Conservation (phyloP, 1,140 invertebrate species). For the Gyrodactylus salaris region DNA sequence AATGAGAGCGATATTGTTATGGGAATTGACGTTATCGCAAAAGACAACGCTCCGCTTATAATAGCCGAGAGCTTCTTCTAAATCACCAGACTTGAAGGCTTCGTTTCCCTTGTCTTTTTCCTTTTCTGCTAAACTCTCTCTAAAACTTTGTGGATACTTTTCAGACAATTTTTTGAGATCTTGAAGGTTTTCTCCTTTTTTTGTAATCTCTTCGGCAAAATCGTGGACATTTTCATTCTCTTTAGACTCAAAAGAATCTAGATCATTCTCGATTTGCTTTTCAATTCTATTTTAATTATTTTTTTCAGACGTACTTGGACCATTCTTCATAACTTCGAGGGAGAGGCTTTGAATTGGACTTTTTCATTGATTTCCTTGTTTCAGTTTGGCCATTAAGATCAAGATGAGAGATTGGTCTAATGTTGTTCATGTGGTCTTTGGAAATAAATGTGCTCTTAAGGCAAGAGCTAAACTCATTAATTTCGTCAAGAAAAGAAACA, state of each 20-base stretch:
- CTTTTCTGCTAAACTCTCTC: not conserved
- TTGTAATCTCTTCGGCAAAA: not conserved
- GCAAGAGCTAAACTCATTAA: not conserved
- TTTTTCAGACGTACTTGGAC: not conserved
- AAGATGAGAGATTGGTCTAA: too few relatives aligned
- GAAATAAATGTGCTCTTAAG: not conserved
- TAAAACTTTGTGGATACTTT: not conserved
- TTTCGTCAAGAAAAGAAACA: not conserved
- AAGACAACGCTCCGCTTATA: not conserved
- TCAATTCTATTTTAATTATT: too few relatives aligned
- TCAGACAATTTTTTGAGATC: not conserved
- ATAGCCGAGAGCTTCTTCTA: not conserved
- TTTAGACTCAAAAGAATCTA: too few relatives aligned
- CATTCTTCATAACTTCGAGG: not conserved
- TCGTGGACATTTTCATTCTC: not conserved
- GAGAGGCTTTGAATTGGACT: not conserved
- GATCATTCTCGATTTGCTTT: too few relatives aligned
- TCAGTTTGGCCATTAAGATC: too few relatives aligned
- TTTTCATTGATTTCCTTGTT: not conserved
- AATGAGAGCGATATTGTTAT: not conserved
- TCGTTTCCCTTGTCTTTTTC: not conserved
- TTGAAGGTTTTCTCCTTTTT: not conserved
- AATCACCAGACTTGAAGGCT: not conserved
- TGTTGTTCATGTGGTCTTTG: too few relatives aligned
- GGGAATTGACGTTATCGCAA: not conserved